phyloP scores from a whole-genome alignment of 2,113 vertebrate genomes.

The Forbesichthys agassizii region DNA sequence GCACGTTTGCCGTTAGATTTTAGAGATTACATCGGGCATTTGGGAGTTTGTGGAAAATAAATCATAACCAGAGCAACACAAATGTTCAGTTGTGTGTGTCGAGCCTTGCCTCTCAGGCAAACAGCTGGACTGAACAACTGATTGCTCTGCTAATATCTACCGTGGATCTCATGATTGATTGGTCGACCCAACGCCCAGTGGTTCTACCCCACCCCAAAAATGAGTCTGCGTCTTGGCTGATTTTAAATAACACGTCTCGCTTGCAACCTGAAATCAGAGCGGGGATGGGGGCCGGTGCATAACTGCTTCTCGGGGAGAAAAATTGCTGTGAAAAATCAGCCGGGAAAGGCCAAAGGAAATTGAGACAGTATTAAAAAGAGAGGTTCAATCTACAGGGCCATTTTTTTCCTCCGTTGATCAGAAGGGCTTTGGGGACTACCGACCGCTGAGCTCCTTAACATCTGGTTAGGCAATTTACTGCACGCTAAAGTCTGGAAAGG shows the following conservation, averaged over 20 bases:
- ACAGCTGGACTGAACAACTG: conserved; percentile 42
- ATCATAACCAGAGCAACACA: neutral
- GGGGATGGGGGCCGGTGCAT: conserved; percentile 43
- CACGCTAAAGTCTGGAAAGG: conserved; percentile 75
- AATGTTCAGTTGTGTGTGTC: conserved; percentile 3
- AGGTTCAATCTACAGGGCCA: conserved; percentile 58
- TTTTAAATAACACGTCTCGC: conserved; percentile 60
- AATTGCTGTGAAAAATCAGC: conserved; percentile 61
- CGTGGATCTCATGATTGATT: conserved; percentile 64
- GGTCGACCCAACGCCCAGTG: conserved; percentile 13
- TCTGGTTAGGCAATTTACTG: conserved; percentile 75
- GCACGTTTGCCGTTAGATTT: too few relatives aligned
- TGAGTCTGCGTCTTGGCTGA: conserved; percentile 55
- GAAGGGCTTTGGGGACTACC: conserved; percentile 59
- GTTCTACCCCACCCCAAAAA: neutral
- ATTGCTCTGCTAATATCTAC: conserved; percentile 61
- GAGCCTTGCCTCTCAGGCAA: conserved; percentile 43
- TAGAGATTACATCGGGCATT: too few relatives aligned
- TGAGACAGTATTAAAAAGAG: conserved; percentile 63
- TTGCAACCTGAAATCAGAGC: conserved; percentile 50
- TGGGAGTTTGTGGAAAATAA: too few relatives aligned
- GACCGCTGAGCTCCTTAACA: conserved; percentile 72
- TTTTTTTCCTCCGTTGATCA: conserved; percentile 63
- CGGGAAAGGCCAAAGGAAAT: conserved; percentile 56
- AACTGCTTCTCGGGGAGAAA: conserved; percentile 25